Evolutionary conservation across 53 echinoderm and acorn worm species (phyloP).

Genomic region (Henricia sp.): DNA sequence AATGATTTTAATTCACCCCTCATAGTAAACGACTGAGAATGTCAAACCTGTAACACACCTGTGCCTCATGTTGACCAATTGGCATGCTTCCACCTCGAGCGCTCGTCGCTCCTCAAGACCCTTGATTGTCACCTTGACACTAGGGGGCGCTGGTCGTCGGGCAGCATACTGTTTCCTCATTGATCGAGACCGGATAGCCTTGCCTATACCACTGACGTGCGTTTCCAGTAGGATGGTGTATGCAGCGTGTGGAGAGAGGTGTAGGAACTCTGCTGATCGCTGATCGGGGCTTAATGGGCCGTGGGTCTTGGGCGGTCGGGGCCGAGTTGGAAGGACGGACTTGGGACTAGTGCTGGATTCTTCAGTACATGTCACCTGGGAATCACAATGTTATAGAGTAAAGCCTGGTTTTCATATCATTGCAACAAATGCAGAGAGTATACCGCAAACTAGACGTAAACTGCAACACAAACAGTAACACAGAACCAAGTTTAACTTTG

Average conservation of each 20-base stretch:
- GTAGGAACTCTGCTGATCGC: conserved; percentile 71
- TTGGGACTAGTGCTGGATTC: conserved; percentile 42
- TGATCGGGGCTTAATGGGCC: conserved; percentile 66
- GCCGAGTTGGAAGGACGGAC: conserved; percentile 26
- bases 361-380: conserved; percentile 71
- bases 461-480: no score
- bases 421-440: no score
- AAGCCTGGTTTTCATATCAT: no score
- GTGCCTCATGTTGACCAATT: conserved; percentile 75
- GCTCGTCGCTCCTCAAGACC: conserved; percentile 66
- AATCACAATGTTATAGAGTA: background rate
- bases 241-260: conserved; percentile 68
- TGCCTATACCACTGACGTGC: conserved; percentile 68
- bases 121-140: conserved; percentile 57
- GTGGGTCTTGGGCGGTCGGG: conserved; percentile 60
- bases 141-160: conserved; percentile 69
- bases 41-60: conserved; percentile 63
- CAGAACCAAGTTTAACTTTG: no score
- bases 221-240: conserved; percentile 76
- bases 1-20: no score
- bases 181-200: conserved; percentile 67
- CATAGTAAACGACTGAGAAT: no score
- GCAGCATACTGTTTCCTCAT: conserved; percentile 71
- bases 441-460: no score
- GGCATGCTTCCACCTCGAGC: conserved; percentile 75